A percentile compares a stretch with the other conserved stretches of the same genome.
phyloP scores from a whole-genome alignment of 2,113 vertebrate genomes.

The Erpornis zantholeuca region DNA sequence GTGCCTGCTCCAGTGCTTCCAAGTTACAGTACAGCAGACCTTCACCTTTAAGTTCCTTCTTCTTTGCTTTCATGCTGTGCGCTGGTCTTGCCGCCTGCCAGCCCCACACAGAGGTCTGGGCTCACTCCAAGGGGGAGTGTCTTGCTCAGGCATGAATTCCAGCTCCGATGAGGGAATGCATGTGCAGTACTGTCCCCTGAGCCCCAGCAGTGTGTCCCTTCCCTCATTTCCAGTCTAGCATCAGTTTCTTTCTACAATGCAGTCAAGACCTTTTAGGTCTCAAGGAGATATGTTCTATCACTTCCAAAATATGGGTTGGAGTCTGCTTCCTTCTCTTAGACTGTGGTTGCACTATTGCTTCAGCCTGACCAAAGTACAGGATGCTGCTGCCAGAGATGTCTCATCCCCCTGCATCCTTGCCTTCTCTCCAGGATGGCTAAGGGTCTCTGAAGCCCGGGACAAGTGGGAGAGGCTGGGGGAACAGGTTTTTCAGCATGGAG shows the following conservation, averaged over 20 bases:
- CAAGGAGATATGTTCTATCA: neutral
- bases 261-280: neutral
- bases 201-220: neutral
- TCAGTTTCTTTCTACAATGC: neutral
- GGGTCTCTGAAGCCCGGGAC: neutral
- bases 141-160: neutral
- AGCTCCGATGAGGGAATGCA: rapidly evolving
- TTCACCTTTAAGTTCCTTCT: neutral
- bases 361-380: neutral
- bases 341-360: neutral
- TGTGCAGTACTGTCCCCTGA: rapidly evolving
- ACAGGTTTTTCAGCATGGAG: neutral
- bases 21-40: rapidly evolving
- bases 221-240: neutral
- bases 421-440: neutral
- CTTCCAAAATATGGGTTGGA: neutral
- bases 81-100: neutral
- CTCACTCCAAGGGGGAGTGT: neutral
- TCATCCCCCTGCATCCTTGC: neutral
- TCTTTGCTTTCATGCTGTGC: neutral
- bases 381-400: neutral
- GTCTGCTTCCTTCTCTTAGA: neutral
- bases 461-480: neutral
- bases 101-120: neutral
- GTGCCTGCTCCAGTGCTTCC: neutral